Evolutionary conservation across 2,888 invertebrate genomes (phyloP), one percentile per base, ranked within the genome.

Genomic region (Idaea aversata): DNA sequence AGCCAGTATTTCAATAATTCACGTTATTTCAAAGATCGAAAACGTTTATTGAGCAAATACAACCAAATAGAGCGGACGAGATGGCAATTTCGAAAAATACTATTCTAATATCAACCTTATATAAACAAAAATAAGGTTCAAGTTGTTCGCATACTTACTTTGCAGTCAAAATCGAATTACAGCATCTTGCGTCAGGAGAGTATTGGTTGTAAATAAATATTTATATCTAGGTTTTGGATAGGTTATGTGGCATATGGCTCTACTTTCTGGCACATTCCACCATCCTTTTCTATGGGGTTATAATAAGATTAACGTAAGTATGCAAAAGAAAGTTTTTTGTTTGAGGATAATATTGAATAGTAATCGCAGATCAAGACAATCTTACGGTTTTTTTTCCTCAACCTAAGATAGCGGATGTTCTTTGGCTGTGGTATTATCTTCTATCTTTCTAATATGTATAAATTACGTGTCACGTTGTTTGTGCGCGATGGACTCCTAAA

Each of bases 1-100:
- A 47, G 47, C 13, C 47, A 5, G 47, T 47, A 47, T 47, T 47
- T 47, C 47, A 47, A 47, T 47, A 47, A 47, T 47, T 47, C 47
- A 47, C 47, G 47, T 47, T 47, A 47, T 47, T 47, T 47, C 47
- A 47, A 47, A 47, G 47, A 47, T 47, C 47, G 47, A 47, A 47
- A 47, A 47, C 47, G 47, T 47, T 47, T 47, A 47, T 47, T 47
- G 47, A 47, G 47, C 47, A 47, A 47, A 47, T 47, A 47, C 47
- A 47, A 47, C 47, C 47, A 47, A 47, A 47, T 47, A 47, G 47
- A 47, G 47, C 47, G 47, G 10, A 47, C 47, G 47, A 47, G 47
- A 47, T 47, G 47, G 47, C 47, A 47, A 47, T 47, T 47, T 47
- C 13, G 47, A 47, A 0, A 13, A 47, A 47, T 47, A 47, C 47